Base-by-base conservation (phyloP, 2,888 invertebrate species). In the Pollenia amentaria region DNA sequence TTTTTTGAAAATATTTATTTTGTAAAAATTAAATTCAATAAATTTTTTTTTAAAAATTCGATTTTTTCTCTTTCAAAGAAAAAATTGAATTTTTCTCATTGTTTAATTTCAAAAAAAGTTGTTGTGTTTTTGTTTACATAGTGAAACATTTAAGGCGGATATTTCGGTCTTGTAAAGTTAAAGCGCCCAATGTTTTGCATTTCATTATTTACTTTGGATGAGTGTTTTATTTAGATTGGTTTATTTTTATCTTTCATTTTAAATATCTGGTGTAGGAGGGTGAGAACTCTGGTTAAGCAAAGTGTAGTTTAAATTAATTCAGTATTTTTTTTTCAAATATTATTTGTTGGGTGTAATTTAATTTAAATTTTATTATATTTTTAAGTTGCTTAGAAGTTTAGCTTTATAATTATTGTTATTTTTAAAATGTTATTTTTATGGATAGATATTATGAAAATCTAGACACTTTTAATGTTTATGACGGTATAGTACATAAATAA, bases 61-160 rank as follows among this genome's bases (percentile, higher is more conserved):
- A 87, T 73, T 87, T 87, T 65, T 78, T 81, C 77, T 77, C 62
- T 2, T 2, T 12, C 10, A 57, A 75, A 42, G 84, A 62, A 88
- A 85, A 79, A 82, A 87, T 78, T 53, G 57, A 79, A 87, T 81
- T 88, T 86, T 84, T 65, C 80, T 80, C 73, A 18, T 29, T 16
- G 38, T 70, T 69, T 64, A 18, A 14, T 84, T 64, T 77, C 29
- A 12, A 29, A 60, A 57, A 69, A 53, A 69, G 46, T 48, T 53
- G 44, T 81, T 65, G 42, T 73, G 69, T 73, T 78, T 69, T 75
- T 83, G 67, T 85, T 89, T 89, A 89, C 89, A 89, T 91, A 91
- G 90, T 91, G 92, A 92, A 92, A 91, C 92, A 89, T 91, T 92
- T 91, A 92, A 84, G 90, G 91, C 92, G 92, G 92, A 91, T 92